These are phyloP conservation scores for Corythornis madagascariensis DNA, from an alignment of 2,113 vertebrate genomes.

Conservation along the genomic window DNA sequence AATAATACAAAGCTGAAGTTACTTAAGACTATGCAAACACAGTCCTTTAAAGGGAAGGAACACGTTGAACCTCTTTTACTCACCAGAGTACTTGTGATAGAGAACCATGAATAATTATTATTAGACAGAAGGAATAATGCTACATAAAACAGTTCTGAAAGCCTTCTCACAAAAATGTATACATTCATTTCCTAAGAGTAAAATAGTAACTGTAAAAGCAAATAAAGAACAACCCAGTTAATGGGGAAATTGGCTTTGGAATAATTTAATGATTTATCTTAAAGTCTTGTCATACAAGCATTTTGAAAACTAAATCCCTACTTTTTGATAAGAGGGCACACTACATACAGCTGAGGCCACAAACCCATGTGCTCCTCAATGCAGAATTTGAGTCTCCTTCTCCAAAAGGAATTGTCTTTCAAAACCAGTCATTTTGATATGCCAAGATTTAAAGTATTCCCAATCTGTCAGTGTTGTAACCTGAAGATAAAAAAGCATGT, in stretches of 20 bases:
- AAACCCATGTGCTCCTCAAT: not conserved
- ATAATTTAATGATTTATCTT: not conserved
- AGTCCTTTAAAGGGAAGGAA: conserved; percentile 21
- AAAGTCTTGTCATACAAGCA: not conserved
- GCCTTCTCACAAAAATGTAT: not conserved
- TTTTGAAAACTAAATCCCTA: not conserved
- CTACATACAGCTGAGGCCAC: not conserved
- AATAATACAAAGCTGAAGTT: not conserved
- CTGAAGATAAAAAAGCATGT: not conserved
- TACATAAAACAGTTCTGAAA: conserved; percentile 14
- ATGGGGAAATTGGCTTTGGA: not conserved
- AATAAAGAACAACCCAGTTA: not conserved
- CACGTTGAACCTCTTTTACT: not conserved
- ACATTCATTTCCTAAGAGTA: not conserved
- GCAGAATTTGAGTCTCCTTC: not conserved
- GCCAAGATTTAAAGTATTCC: not conserved
- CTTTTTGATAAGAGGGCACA: not conserved
- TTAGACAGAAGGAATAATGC: not conserved
- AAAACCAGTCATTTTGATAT: not conserved
- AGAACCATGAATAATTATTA: not conserved
- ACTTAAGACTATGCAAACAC: not conserved
- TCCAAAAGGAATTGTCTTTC: not conserved
- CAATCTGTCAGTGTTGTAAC: not conserved
- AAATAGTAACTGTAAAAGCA: not conserved
- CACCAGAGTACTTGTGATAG: not conserved